phyloP scores from a whole-genome alignment of 2,113 vertebrate species.

The Isurus oxyrinchus region DNA sequence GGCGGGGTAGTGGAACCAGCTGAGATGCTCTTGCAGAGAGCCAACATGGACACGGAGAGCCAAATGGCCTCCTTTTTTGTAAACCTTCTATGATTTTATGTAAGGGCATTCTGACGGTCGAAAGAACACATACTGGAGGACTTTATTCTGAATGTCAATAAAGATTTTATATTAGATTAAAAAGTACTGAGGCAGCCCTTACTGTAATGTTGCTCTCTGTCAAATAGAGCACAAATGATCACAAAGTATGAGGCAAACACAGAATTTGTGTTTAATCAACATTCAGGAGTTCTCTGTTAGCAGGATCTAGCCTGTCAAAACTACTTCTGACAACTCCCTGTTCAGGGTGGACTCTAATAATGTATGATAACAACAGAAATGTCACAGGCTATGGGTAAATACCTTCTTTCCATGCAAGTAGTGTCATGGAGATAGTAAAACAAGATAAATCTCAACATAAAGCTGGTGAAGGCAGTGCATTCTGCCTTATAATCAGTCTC shows the following conservation, averaged over 20 bases:
- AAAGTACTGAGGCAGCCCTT: background rate
- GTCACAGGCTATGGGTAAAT: conserved; percentile 7
- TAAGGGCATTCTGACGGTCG: too few species aligned
- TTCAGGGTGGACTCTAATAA: background rate
- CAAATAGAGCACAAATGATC: conserved; percentile 8
- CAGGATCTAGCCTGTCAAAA: background rate
- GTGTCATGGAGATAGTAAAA: background rate
- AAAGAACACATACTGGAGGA: background rate
- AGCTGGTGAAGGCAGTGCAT: background rate
- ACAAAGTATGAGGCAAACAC: background rate
- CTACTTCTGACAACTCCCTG: background rate
- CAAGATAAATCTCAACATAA: conserved; percentile 18
- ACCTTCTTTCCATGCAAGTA: background rate
- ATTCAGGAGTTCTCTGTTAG: conserved; percentile 10
- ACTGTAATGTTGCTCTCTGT: background rate
- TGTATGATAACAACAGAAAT: conserved; percentile 15
- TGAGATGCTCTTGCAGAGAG: too few species aligned
- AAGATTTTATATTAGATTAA: background rate
- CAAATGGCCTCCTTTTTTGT: too few species aligned
- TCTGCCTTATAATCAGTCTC: background rate
- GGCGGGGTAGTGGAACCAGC: too few species aligned
- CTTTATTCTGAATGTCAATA: background rate
- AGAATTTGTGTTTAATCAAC: conserved; percentile 20
- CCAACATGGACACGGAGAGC: too few species aligned
- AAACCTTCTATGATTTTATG: too few species aligned